Base-by-base conservation (phyloP, 2,113 vertebrate genomes). In the Pangasianodon gigas region DNA sequence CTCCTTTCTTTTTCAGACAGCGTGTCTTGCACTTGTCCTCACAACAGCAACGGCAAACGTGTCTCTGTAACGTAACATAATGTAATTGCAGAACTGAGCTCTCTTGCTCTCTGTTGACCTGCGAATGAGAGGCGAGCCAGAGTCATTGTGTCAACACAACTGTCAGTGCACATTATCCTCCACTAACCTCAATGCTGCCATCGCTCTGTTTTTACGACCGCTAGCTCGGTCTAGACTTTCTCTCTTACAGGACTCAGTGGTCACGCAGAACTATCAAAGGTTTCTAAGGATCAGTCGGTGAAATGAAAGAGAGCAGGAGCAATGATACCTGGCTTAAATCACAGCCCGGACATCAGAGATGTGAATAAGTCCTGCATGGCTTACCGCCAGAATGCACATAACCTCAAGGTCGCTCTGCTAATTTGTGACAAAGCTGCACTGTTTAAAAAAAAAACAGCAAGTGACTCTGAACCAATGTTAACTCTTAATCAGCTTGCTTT, bases 141-240 rank as follows among this genome's bases (percentile, higher is more conserved):
- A 82, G 87, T 89, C 80, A 84, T 77, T 51, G 69, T 51, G 41
- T 75, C 62, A 85, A 71, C 80, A 71, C 80, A 69, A 65, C 87
- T 83, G 80, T 82, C 87, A 71, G 71, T 14, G 62, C 71, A 80
- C 71, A 80, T 86, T 90, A 86, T 90, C 84, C 48, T 86, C 58
- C 51, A 56, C 84, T 81, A 69, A 86, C 60, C 84, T 56, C 46
- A 29, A 54, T 44, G n/a, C 71, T 67, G 44, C 74, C 26, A 37
- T 24, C 29, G 29, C 29, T 62, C 83, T 51, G 74, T n/a, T 69
- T 75, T 89, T 84, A 89, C n/a, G 14, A 44, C 29, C 16, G 21
- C 88, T 29, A 19, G 37, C 8, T 62, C 51, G 0, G 54, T 24
- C 13, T 83, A 46, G 32, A 26, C 62, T 69, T 18, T 71, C 46